Percentiles rank a stretch among this genome's conserved stretches.
These are phyloP conservation scores for Recurvirostra avosetta DNA, from an alignment of 2,113 vertebrate species.

Conservation along the genomic window DNA sequence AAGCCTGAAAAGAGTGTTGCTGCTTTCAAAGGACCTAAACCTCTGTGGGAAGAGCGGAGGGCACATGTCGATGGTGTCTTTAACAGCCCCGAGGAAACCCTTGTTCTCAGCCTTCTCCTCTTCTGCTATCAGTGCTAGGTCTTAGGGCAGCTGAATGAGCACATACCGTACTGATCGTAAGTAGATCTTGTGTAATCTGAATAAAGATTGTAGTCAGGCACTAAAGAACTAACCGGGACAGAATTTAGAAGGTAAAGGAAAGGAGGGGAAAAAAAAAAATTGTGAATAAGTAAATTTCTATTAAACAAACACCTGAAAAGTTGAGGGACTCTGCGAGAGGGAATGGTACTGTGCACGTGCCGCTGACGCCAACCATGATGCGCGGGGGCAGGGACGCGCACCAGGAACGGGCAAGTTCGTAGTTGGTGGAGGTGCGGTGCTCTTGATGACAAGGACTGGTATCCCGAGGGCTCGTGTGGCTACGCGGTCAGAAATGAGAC, in stretches of 20 bases:
- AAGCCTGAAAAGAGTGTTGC: background rate
- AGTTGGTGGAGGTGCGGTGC: accelerated
- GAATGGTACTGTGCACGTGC: accelerated
- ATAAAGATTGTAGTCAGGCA: background rate
- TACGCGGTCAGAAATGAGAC: background rate
- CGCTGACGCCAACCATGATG: accelerated
- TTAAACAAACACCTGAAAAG: background rate
- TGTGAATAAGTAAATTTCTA: background rate
- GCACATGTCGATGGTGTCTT: background rate
- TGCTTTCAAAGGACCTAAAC: background rate
- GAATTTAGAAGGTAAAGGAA: background rate
- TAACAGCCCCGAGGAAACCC: background rate
- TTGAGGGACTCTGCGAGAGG: background rate
- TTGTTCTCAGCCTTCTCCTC: background rate
- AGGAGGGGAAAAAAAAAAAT: background rate
- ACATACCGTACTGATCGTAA: accelerated
- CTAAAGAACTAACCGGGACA: background rate
- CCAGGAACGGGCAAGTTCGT: accelerated
- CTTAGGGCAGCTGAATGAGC: background rate
- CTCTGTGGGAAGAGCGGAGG: background rate
- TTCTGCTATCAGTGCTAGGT: background rate
- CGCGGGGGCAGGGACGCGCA: accelerated
- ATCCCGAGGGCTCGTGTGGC: background rate
- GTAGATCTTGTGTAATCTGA: background rate
- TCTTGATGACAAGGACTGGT: accelerated